Conservation (phyloP, 2,888 invertebrate species). For the Noctua comes region DNA sequence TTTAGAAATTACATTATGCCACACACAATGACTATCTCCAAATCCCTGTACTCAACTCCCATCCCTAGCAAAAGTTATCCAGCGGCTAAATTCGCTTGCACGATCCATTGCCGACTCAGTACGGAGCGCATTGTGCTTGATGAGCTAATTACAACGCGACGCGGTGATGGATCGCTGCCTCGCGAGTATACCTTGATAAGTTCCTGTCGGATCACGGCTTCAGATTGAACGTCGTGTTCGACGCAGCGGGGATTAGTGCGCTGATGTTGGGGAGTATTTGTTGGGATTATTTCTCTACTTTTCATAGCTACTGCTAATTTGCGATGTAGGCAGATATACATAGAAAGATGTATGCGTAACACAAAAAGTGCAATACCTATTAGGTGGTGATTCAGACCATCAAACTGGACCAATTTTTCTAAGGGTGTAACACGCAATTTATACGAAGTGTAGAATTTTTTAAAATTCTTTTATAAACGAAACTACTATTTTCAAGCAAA, state of each 20-base stretch:
- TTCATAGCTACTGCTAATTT: not conserved
- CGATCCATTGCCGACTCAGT: conserved; percentile 46
- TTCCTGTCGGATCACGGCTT: conserved; percentile 41
- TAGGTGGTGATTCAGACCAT: not conserved
- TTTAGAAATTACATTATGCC: conserved; percentile 5
- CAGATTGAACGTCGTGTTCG: conserved; percentile 36
- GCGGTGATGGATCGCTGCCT: conserved; percentile 61
- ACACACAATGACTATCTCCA: conserved; percentile 6
- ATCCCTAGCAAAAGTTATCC: conserved; percentile 5
- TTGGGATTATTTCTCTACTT: not conserved
- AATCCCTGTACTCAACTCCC: not conserved
- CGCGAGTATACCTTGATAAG: conserved; percentile 54
- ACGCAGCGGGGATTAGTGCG: conserved; percentile 27
- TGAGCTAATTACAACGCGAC: conserved; percentile 59
- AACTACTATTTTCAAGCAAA: not conserved
- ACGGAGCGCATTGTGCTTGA: conserved; percentile 49
- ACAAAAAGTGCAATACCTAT: not conserved
- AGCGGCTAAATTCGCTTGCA: conserved; percentile 39
- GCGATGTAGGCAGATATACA: not conserved
- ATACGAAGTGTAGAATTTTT: not conserved
- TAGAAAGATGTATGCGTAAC: not conserved
- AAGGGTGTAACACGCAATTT: not conserved
- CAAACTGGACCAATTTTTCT: not conserved
- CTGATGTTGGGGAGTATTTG: conserved; percentile 12
- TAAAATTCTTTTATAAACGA: not conserved